These are phyloP conservation scores for Alviniconcha strummeri DNA, from an alignment of 2,888 invertebrate species.

Conservation along the genomic window DNA sequence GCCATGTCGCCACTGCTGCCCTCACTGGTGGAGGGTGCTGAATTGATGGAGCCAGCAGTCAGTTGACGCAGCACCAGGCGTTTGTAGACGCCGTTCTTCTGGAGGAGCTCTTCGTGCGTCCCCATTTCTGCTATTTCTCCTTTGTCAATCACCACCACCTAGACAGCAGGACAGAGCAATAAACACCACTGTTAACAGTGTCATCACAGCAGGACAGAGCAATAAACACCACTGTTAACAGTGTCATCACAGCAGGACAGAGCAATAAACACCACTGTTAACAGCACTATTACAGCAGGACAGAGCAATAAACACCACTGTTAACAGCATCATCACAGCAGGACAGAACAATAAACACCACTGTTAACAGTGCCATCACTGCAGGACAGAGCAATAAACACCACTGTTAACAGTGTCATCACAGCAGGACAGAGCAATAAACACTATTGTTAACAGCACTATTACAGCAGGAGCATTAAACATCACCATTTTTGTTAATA, in stretches of 20 bases:
- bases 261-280: neutral
- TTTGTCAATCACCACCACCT: slow-evolving; percentile 72
- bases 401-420: neutral
- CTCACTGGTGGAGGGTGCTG: too few species aligned
- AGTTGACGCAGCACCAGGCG: slow-evolving; percentile 67
- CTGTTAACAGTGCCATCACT: neutral
- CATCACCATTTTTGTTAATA: neutral
- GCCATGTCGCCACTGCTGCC: too few species aligned
- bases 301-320: neutral
- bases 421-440: neutral
- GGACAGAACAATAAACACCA: neutral
- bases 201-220: neutral
- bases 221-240: neutral
- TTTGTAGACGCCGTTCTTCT: slow-evolving; percentile 68
- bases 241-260: neutral
- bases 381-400: neutral
- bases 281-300: neutral
- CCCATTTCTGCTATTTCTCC: slow-evolving; percentile 69
- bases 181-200: neutral
- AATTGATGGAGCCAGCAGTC: slow-evolving; percentile 49
- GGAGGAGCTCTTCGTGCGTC: slow-evolving; percentile 66
- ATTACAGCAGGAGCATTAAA: neutral
- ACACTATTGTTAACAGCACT: neutral
- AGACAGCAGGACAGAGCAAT: slow-evolving; percentile 17
- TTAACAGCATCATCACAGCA: too few species aligned